phyloP scores from a whole-genome alignment of 2,888 invertebrate species.

The Apamea sordens region DNA sequence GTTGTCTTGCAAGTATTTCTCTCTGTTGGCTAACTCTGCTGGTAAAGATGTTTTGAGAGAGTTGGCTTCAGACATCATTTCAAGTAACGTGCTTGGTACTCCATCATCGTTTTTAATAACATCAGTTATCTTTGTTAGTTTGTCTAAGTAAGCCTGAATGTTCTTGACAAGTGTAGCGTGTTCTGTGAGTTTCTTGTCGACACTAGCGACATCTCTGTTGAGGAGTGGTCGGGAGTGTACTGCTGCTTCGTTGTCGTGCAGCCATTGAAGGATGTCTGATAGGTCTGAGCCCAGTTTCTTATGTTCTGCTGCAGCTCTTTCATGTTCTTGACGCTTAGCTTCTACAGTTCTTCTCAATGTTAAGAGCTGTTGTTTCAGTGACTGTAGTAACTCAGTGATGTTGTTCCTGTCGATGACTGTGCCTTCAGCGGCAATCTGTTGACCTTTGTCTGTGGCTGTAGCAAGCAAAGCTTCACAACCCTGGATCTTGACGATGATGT shows the following conservation, averaged over 20 bases:
- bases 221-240: constrained; percentile 96
- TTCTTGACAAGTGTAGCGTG: constrained; percentile 93
- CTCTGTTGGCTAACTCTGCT: constrained; percentile 94
- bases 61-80: constrained; percentile 96
- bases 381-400: constrained; percentile 96
- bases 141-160: constrained; percentile 93
- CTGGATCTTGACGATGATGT: constrained; percentile 96
- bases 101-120: constrained; percentile 93
- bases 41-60: constrained; percentile 94
- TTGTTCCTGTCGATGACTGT: constrained; percentile 96
- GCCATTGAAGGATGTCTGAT: constrained; percentile 95
- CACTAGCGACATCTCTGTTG: constrained; percentile 94
- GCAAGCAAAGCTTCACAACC: constrained; percentile 97
- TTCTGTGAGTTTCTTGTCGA: constrained; percentile 94
- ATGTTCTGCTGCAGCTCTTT: constrained; percentile 96
- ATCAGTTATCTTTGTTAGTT: constrained; percentile 93
- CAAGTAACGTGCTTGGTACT: constrained; percentile 94
- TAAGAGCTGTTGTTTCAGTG: constrained; percentile 95
- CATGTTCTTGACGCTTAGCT: constrained; percentile 96
- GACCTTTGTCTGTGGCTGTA: constrained; percentile 97
- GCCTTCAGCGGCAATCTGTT: constrained; percentile 97
- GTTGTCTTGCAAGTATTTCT: constrained; percentile 94
- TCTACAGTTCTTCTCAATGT: constrained; percentile 95
- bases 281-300: constrained; percentile 95
- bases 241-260: constrained; percentile 95